These are phyloP conservation scores for Sinonovacula constricta DNA, from an alignment of 1,140 invertebrate genomes.

Conservation along the genomic window DNA sequence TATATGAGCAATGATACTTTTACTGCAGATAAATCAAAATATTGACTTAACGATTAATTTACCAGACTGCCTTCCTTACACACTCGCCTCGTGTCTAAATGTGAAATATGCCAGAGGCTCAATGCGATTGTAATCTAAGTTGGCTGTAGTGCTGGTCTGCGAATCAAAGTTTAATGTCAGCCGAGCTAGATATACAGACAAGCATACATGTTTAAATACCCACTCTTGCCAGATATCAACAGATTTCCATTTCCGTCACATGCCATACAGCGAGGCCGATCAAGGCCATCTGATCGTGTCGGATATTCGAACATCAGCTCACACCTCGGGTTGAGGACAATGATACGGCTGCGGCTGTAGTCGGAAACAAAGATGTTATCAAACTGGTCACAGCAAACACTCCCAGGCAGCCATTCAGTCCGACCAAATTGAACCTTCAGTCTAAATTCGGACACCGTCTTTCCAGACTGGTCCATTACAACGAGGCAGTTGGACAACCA, in stretches of 20 bases:
- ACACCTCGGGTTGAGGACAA: constrained; percentile 39
- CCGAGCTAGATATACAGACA: constrained; percentile 46
- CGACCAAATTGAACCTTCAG: constrained; percentile 31
- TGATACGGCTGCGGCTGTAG: constrained; percentile 45
- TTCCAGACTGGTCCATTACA: constrained; percentile 40
- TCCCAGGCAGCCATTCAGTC: constrained; percentile 38
- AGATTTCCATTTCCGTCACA: constrained; percentile 35
- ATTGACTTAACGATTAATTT: too few relatives aligned
- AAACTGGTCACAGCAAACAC: constrained; percentile 47
- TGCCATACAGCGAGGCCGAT: constrained; percentile 43
- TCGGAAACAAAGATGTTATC: constrained; percentile 48
- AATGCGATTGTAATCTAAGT: too few relatives aligned
- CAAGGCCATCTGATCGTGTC: constrained; percentile 37
- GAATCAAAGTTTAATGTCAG: too few relatives aligned
- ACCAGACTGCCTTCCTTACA: too few relatives aligned
- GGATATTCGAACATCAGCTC: constrained; percentile 45
- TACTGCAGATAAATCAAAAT: too few relatives aligned
- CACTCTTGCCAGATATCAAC: constrained; percentile 39
- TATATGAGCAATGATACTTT: too few relatives aligned
- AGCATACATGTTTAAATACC: constrained; percentile 42
- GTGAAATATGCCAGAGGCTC: too few relatives aligned
- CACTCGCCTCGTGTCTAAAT: too few relatives aligned
- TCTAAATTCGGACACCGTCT: constrained; percentile 44
- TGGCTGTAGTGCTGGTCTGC: too few relatives aligned
- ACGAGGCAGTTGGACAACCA: constrained; percentile 46